Evolutionary conservation across 2,113 vertebrate genomes (phyloP).

Genomic region (Amphilophus citrinellus): DNA sequence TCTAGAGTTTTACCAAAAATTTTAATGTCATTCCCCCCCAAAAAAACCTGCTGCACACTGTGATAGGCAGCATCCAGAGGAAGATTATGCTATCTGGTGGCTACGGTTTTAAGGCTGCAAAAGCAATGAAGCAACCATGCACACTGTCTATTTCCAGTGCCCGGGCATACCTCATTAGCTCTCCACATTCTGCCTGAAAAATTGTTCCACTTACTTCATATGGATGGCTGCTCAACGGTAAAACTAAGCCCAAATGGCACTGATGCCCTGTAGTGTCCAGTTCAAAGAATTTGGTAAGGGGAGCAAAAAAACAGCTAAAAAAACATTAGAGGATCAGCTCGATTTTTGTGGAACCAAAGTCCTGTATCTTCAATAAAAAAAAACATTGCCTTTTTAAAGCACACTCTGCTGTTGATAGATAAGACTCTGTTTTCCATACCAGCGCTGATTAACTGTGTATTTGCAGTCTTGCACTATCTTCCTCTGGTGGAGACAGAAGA

Average conservation of each 20-base stretch:
- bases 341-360: constrained; percentile 1
- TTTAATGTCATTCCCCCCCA: neutral
- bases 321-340: constrained; percentile 15
- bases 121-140: constrained; percentile 41
- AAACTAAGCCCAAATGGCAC: constrained; percentile 47
- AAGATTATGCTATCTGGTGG: constrained; percentile 33
- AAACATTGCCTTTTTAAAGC: constrained; percentile 29
- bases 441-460: constrained; percentile 49
- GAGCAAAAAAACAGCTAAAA: neutral
- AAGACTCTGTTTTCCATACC: constrained; percentile 51
- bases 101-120: constrained; percentile 12
- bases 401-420: constrained; percentile 54
- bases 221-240: constrained; percentile 36
- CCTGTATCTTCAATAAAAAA: constrained; percentile 23
- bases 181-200: constrained; percentile 26
- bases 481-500: constrained; percentile 25
- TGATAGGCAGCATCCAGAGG: constrained; percentile 16
- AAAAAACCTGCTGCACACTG: constrained; percentile 22
- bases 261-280: constrained; percentile 35
- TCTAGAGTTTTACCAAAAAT: neutral
- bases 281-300: constrained; percentile 6
- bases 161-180: constrained; percentile 56
- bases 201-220: constrained; percentile 36
- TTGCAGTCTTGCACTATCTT: constrained; percentile 30
- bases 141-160: constrained; percentile 31